These are phyloP conservation scores for Argopecten irradians DNA, from an alignment of 1,140 invertebrate genomes.

Conservation along the genomic window DNA sequence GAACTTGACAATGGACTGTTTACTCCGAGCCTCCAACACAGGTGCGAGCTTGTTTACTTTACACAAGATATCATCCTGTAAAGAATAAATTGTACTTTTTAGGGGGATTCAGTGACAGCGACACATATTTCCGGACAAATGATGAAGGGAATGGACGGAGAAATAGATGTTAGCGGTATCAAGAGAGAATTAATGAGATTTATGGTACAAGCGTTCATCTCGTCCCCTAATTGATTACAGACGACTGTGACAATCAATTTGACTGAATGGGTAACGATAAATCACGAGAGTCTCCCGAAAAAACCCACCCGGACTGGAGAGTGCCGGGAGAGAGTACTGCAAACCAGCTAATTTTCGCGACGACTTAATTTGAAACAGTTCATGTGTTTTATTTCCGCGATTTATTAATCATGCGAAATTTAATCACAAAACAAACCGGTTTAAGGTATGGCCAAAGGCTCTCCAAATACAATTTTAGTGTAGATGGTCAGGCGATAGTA, in stretches of 20 bases:
- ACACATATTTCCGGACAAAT: not conserved
- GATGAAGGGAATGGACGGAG: not conserved
- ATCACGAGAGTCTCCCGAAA: not conserved
- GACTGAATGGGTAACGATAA: not conserved
- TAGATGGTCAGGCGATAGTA: no score
- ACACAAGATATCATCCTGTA: not conserved
- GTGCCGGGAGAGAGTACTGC: no score
- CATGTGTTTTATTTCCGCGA: no score
- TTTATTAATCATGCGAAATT: no score
- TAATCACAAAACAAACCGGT: no score
- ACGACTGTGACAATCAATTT: not conserved
- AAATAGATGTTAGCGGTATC: conserved; percentile 4
- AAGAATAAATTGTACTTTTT: not conserved
- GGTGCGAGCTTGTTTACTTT: conserved; percentile 5
- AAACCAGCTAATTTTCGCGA: no score
- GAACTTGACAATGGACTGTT: not conserved
- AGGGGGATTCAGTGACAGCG: not conserved
- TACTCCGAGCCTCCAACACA: not conserved
- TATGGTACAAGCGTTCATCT: not conserved
- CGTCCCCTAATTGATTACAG: not conserved
- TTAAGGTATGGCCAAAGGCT: no score
- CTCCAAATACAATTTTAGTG: no score
- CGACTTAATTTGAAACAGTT: no score
- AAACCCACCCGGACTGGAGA: not conserved
- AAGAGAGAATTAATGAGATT: not conserved